Evolutionary conservation across 2,113 vertebrate genomes (phyloP).

Genomic region (Hippolais icterina): DNA sequence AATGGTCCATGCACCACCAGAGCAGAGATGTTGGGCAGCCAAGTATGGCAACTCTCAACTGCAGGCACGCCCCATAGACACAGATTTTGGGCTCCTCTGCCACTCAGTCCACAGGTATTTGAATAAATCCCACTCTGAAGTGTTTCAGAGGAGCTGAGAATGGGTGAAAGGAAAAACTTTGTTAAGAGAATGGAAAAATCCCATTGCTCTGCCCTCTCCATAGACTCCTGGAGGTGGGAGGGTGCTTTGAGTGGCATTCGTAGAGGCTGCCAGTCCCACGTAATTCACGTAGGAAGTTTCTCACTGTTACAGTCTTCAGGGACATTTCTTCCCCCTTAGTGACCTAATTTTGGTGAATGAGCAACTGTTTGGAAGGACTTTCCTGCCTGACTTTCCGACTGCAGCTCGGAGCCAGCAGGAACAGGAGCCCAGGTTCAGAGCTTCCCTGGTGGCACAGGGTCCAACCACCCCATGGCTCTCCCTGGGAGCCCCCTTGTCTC

Average conservation of each 20-base stretch:
- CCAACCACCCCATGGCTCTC: accelerated
- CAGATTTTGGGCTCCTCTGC: background rate
- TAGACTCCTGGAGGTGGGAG: background rate
- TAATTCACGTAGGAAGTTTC: conserved; percentile 35
- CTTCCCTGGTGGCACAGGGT: accelerated
- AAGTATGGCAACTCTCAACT: background rate
- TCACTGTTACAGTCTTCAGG: conserved; percentile 8
- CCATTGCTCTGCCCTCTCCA: background rate
- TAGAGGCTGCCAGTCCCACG: conserved; percentile 10
- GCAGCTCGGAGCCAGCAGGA: background rate
- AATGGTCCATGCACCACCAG: background rate
- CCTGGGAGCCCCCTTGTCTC: background rate
- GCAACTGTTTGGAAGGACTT: conserved; percentile 1
- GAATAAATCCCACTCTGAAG: background rate
- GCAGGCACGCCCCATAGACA: background rate
- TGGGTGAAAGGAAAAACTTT: background rate
- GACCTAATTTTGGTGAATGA: conserved; percentile 38
- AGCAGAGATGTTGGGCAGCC: background rate
- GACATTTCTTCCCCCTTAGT: conserved; percentile 31
- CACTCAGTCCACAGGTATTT: background rate
- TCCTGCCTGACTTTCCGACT: background rate
- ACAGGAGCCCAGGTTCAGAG: background rate
- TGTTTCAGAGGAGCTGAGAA: background rate
- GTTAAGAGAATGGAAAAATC: conserved; percentile 23
- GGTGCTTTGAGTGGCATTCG: background rate